Evolutionary conservation across 2,113 vertebrate genomes (phyloP).

Genomic region (Procavia capensis): DNA sequence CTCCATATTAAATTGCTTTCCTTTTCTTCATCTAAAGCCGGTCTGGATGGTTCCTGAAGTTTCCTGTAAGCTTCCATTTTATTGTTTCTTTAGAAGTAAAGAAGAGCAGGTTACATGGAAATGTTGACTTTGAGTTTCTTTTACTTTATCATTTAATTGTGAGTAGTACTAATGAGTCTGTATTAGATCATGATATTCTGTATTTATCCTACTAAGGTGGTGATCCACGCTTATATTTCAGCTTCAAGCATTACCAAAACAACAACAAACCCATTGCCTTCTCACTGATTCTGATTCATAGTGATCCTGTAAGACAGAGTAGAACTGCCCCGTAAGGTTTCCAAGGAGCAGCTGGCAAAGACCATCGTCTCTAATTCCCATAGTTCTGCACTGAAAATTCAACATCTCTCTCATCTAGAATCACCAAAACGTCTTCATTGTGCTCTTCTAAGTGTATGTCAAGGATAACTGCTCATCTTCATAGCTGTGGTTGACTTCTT

Average conservation of each 20-base stretch:
- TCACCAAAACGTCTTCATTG: background rate
- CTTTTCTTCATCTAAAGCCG: background rate
- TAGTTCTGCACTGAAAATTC: background rate
- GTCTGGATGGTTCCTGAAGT: background rate
- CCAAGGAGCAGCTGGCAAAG: background rate
- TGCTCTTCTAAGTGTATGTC: background rate
- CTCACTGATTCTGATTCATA: background rate
- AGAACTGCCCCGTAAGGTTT: background rate
- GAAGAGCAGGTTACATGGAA: background rate
- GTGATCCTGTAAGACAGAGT: background rate
- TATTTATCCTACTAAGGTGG: background rate
- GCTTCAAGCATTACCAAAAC: background rate
- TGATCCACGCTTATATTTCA: background rate
- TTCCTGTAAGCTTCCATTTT: background rate
- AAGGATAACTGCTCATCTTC: background rate
- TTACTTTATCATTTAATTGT: background rate
- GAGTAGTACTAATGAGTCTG: background rate
- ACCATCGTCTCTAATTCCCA: background rate
- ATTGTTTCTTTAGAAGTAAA: background rate
- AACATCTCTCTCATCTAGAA: background rate
- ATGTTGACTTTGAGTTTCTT: background rate
- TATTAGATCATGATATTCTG: background rate
- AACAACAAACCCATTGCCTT: background rate
- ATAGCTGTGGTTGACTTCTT: background rate
- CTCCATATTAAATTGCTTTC: background rate